phyloP scores from a whole-genome alignment of 2,113 vertebrate species.

The Hippopotamus amphibius region DNA sequence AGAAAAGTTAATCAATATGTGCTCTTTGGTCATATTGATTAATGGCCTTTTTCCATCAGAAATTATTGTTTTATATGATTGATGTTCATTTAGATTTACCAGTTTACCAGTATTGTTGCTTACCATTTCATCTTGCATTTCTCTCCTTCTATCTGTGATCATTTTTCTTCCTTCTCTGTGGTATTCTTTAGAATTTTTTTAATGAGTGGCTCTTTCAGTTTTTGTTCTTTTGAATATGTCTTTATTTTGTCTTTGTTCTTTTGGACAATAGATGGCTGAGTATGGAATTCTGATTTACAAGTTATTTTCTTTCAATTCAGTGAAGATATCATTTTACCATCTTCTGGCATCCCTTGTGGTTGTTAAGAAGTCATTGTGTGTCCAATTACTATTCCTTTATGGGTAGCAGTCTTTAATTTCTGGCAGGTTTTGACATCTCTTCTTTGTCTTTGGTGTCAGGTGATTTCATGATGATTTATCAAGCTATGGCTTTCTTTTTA shows the following conservation, averaged over 20 bases:
- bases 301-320: background rate
- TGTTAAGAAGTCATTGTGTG: background rate
- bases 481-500: background rate
- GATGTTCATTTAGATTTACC: background rate
- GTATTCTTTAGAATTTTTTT: background rate
- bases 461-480: background rate
- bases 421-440: background rate
- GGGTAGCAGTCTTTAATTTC: background rate
- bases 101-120: background rate
- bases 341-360: background rate
- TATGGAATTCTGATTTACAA: background rate
- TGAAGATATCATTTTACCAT: background rate
- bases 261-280: background rate
- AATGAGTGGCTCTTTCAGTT: background rate
- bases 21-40: background rate
- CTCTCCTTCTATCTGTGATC: background rate
- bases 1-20: background rate
- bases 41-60: background rate
- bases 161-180: background rate
- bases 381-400: background rate
- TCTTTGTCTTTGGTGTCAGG: background rate
- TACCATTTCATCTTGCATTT: background rate
- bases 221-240: background rate
- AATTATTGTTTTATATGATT: background rate
- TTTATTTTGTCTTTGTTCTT: background rate